phyloP scores from a whole-genome alignment of 2,113 vertebrate species.

The Apistogramma diplotaenia region DNA sequence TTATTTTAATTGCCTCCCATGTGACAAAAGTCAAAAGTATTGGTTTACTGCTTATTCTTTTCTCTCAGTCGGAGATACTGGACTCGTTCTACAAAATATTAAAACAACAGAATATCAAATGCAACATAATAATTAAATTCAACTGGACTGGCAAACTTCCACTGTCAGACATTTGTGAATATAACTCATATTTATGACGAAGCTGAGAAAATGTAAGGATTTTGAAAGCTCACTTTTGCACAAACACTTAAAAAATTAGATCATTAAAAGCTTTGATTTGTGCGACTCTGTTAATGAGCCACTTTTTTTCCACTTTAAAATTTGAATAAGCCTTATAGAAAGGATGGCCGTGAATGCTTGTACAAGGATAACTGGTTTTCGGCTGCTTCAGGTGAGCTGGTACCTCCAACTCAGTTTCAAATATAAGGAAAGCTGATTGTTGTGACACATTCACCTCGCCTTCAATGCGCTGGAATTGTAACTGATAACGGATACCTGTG shows the following conservation, averaged over 20 bases:
- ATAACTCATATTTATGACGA: background rate
- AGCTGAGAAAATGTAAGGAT: background rate
- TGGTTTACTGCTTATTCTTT: background rate
- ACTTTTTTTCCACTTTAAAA: background rate
- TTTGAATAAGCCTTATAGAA: background rate
- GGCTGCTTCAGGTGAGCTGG: background rate
- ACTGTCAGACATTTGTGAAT: background rate
- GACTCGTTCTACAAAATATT: background rate
- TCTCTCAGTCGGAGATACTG: background rate
- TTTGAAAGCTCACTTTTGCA: background rate
- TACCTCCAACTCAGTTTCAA: background rate
- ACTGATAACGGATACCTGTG: background rate
- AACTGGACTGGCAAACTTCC: background rate
- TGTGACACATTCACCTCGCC: background rate
- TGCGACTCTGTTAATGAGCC: background rate
- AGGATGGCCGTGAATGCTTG: background rate
- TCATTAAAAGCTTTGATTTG: background rate
- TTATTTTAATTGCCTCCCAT: constrained; percentile 36
- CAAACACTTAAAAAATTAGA: background rate
- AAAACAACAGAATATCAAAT: background rate
- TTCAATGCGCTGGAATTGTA: background rate
- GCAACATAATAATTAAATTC: background rate
- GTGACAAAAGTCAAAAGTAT: background rate
- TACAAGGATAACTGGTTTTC: background rate
- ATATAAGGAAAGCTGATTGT: background rate